Conservation (phyloP, 2,888 invertebrate species). For the Psylliodes chrysocephalus region DNA sequence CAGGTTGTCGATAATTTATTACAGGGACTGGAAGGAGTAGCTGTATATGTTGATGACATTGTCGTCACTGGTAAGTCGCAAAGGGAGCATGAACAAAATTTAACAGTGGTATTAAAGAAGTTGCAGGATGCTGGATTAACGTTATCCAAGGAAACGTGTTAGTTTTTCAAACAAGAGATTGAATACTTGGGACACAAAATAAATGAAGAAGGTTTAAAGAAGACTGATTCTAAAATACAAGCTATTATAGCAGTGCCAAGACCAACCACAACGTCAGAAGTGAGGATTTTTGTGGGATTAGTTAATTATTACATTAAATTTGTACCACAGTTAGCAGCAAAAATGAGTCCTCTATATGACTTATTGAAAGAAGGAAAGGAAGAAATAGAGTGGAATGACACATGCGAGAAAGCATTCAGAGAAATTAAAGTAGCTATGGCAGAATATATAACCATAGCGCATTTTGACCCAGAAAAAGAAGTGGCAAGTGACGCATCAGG, state of each 20-base stretch:
- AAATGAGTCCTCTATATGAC: slow-evolving; percentile 32
- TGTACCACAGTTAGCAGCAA: slow-evolving; percentile 26
- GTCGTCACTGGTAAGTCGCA: too few relatives aligned
- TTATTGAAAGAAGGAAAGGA: slow-evolving; percentile 33
- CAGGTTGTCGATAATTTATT: too few relatives aligned
- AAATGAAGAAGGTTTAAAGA: slow-evolving; percentile 34
- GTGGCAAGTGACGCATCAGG: too few relatives aligned
- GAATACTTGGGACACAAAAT: slow-evolving; percentile 52
- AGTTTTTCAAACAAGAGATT: slow-evolving; percentile 52
- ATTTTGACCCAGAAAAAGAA: slow-evolving; percentile 41
- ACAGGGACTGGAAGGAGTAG: too few relatives aligned
- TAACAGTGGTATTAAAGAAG: too few relatives aligned
- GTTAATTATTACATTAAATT: slow-evolving; percentile 39
- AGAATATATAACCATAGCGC: too few relatives aligned
- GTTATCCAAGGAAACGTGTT: slow-evolving; percentile 52
- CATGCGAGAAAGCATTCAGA: slow-evolving; percentile 37
- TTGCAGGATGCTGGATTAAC: slow-evolving; percentile 28
- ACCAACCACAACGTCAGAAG: slow-evolving; percentile 30
- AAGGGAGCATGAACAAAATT: too few relatives aligned
- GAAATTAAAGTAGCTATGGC: slow-evolving; percentile 35
- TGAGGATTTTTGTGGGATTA: slow-evolving; percentile 33
- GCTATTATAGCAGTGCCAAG: slow-evolving; percentile 35
- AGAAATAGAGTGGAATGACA: slow-evolving; percentile 36
- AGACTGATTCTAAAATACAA: slow-evolving; percentile 31
- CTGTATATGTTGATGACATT: too few relatives aligned